A percentile compares a stretch with the other conserved stretches of the same genome.
Evolutionary conservation across 2,797 vertebrate genomes (phyloP).

Genomic region (Enteromius mattozi): DNA sequence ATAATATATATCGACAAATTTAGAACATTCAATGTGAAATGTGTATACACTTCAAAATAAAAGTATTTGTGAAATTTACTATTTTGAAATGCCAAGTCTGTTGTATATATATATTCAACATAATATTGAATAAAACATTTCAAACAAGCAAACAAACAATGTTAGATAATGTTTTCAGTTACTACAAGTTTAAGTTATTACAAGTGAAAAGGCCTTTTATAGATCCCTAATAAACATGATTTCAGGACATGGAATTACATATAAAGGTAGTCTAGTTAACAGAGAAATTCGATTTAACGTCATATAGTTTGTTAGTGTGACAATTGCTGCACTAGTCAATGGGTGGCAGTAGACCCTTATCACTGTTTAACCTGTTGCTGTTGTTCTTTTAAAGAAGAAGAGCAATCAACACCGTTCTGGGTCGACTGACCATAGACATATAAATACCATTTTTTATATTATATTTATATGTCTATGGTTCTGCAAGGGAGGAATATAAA

Average conservation of each 20-base stretch:
- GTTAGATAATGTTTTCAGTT: background rate
- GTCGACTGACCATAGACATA: too few relatives aligned
- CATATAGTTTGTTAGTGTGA: background rate
- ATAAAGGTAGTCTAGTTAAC: background rate
- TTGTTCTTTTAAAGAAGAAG: conserved; percentile 13
- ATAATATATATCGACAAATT: background rate
- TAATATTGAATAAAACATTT: background rate
- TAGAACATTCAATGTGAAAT: background rate
- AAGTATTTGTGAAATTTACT: background rate
- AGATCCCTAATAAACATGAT: background rate
- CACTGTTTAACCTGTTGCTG: conserved; percentile 4
- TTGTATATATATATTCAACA: background rate
- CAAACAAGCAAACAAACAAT: background rate
- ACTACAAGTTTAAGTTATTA: background rate
- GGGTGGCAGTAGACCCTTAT: conserved; percentile 18
- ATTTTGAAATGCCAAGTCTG: background rate
- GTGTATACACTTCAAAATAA: conserved; percentile 31
- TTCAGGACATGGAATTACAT: background rate
- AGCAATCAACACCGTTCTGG: background rate
- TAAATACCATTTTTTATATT: too few relatives aligned
- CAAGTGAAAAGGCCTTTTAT: background rate
- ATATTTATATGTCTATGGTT: too few relatives aligned
- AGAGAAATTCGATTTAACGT: too few relatives aligned
- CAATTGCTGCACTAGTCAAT: background rate
- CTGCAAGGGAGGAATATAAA: conserved; percentile 10